phyloP scores from a whole-genome alignment of 2,888 invertebrate genomes.

The Caprella mutica region DNA sequence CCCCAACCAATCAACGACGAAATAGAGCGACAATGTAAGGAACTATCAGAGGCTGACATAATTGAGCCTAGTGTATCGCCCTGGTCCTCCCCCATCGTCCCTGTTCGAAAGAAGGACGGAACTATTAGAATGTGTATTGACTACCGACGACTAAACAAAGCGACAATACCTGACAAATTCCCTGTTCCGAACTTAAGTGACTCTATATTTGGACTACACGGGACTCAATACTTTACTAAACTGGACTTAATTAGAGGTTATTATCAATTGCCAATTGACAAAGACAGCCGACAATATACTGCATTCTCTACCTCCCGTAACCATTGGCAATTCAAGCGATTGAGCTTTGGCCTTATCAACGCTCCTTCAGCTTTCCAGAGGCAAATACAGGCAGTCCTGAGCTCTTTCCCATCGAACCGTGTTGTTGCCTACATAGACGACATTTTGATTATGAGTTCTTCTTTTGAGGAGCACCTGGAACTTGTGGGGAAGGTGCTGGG shows the following conservation, averaged over 20 bases:
- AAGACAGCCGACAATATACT: neutral
- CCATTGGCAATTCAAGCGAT: neutral
- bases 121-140: neutral
- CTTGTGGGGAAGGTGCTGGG: neutral
- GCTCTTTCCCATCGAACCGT: neutral
- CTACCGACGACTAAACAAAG: neutral
- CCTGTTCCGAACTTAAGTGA: conserved; percentile 2
- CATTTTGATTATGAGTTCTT: neutral
- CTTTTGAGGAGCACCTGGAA: neutral
- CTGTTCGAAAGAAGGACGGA: conserved; percentile 1
- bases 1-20: neutral
- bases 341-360: conserved; percentile 1
- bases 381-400: neutral
- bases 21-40: neutral
- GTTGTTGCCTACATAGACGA: conserved; percentile 2
- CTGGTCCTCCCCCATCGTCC: neutral
- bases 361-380: conserved; percentile 1
- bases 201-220: neutral
- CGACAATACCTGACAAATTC: conserved; percentile 1
- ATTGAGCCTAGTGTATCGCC: neutral
- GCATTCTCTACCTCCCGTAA: conserved; percentile 7
- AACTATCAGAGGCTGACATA: neutral
- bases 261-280: neutral
- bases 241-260: neutral
- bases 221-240: conserved; percentile 1